Percentiles rank a stretch among this genome's conserved stretches.
Conservation (phyloP, 1,140 invertebrate genomes). For the Protaetia brevitarsis region DNA sequence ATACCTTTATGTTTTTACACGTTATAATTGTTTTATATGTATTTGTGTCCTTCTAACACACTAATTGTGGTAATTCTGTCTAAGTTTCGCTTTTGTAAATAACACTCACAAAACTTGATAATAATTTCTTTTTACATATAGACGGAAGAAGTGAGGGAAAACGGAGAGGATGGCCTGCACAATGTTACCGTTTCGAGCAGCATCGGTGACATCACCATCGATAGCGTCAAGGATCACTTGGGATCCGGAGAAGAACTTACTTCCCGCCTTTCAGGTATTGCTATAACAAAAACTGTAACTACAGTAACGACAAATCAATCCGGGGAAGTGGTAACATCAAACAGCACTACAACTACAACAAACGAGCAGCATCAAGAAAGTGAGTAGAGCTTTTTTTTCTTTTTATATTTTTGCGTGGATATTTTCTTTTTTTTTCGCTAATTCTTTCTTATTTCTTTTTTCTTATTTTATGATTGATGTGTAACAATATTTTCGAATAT, state of each 20-base stretch:
- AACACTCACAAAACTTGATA: background rate
- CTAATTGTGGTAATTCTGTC: too few species aligned
- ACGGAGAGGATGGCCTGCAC: constrained; percentile 57
- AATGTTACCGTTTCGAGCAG: constrained; percentile 64
- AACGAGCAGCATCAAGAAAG: constrained; percentile 25
- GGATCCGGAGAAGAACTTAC: constrained; percentile 37
- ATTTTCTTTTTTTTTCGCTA: background rate
- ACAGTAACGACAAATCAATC: constrained; percentile 29
- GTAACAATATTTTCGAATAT: too few species aligned
- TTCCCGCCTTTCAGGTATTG: constrained; percentile 28
- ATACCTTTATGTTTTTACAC: too few species aligned
- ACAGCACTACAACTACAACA: constrained; percentile 34
- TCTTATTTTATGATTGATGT: too few species aligned
- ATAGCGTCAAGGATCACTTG: constrained; percentile 88
- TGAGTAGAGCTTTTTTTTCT: constrained; percentile 19
- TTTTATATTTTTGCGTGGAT: background rate
- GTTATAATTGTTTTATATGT: too few species aligned
- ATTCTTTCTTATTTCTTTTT: background rate
- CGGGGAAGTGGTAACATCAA: constrained; percentile 30
- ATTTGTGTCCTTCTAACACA: too few species aligned
- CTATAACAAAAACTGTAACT: constrained; percentile 36
- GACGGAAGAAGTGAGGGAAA: constrained; percentile 46
- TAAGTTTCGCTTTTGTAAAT: too few species aligned
- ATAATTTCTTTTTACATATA: constrained; percentile 28
- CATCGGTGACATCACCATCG: constrained; percentile 86